Percentiles rank a stretch among this genome's conserved stretches.
Conservation (phyloP, 2,797 vertebrate species). For the Hippoglossus hippoglossus region DNA sequence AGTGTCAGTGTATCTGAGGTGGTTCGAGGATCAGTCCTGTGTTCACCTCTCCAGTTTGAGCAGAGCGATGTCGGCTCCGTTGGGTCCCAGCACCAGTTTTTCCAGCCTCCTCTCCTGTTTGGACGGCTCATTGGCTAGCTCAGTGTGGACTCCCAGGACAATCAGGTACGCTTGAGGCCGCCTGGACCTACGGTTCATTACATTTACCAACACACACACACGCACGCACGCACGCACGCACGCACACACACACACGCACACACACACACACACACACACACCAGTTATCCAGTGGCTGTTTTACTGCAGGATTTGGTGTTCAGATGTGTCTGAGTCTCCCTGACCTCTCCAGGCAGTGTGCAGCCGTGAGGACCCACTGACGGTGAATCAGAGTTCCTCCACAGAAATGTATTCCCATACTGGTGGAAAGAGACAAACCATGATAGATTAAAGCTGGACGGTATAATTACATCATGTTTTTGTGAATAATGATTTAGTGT, state of each 20-base stretch:
- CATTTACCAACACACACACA: no score
- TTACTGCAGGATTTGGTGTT: background rate
- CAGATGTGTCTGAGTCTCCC: conserved; percentile 12
- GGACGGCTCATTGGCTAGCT: conserved; percentile 67
- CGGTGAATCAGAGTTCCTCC: conserved; percentile 92
- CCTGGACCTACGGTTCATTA: conserved; percentile 46
- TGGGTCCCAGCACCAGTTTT: conserved; percentile 83
- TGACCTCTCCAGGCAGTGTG: conserved; percentile 93
- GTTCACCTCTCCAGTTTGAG: conserved; percentile 89
- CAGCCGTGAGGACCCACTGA: conserved; percentile 94
- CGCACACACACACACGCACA: no score
- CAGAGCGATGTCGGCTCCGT: conserved; percentile 88
- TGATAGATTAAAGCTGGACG: no score
- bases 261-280: conserved; percentile 12
- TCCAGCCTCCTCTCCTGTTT: conserved; percentile 83
- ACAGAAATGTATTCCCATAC: conserved; percentile 86
- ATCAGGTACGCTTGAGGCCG: conserved; percentile 84
- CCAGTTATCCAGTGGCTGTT: background rate
- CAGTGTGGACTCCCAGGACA: conserved; percentile 85
- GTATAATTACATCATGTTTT: background rate
- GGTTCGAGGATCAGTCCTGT: background rate
- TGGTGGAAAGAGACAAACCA: background rate
- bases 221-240: no score
- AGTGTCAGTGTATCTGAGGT: background rate
- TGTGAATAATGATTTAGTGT: background rate